Base-by-base conservation (phyloP, 2,888 invertebrate genomes). In the Macaria liturata region DNA sequence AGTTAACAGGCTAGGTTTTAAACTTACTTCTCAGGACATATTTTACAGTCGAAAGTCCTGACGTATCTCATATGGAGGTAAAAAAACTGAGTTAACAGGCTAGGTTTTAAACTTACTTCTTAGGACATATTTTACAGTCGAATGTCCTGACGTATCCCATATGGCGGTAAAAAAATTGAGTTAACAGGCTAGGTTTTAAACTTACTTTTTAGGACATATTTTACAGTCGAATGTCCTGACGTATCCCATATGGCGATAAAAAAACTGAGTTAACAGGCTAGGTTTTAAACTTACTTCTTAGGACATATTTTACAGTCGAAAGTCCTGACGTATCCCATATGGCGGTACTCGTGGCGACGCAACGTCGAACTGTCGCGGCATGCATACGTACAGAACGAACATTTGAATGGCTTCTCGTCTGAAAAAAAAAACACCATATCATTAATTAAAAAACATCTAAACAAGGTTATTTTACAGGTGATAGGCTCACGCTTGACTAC, bases 321-420 rank as follows among this genome's bases (percentile, higher is more conserved):
- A 0, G 59, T 43, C 7, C 69, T 77, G 2, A 70, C 56, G 0
- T 70, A 42, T 0, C 86, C 88, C 57, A 73, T 62, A 54, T 90
- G 90, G 0, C 78, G 57, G 6, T 75, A 74, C 45, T 83, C 69
- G 43, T 90, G 90, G 3, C 74, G 79, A 0, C 84, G 62, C 2
- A 89, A 68, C 0, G 88, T 82, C 0, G 90, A 89, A 3, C 60
- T 74, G 66, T 90, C 90, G 0, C 89, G 69, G 20, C 90, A 90
- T 0, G 86, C 83, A 70, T 88, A 89, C 0, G 77, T 75, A 37
- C 90, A 90, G 67, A 71, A 83, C 1, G 67, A 50, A 34, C 90
- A 90, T 8, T 81, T 67, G 62, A 55, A 89, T 0, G 90, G 90
- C 46, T 88, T 90, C 9, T 76, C 72, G 3, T 83, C 90, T 90